Evolutionary conservation across 2,113 vertebrate species (phyloP).

Genomic region (Gasterosteus nipponicus): DNA sequence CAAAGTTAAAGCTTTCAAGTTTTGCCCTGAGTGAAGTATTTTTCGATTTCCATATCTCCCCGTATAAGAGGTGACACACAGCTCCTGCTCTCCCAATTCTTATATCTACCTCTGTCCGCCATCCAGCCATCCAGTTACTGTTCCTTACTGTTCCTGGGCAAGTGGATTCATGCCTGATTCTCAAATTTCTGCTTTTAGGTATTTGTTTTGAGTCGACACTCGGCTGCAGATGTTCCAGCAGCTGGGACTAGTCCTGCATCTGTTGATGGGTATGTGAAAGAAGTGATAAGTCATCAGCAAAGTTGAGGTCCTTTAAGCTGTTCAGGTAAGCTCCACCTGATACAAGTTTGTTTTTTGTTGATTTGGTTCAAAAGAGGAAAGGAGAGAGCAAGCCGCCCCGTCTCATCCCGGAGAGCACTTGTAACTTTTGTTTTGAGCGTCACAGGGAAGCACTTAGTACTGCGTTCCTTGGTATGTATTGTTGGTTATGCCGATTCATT

Average conservation of each 20-base stretch:
- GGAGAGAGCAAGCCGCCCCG: not conserved
- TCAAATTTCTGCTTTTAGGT: not conserved
- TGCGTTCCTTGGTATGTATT: not conserved
- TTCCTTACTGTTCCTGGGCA: not conserved
- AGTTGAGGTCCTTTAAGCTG: not conserved
- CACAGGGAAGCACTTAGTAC: not conserved
- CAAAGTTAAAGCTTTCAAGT: not conserved
- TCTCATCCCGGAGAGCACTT: not conserved
- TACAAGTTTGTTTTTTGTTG: not conserved
- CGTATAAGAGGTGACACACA: not conserved
- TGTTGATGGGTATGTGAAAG: not conserved
- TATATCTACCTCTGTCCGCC: not conserved
- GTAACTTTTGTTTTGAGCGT: not conserved
- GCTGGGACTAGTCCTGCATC: slow-evolving; percentile 1
- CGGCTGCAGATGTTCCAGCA: not conserved
- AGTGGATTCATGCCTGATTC: not conserved
- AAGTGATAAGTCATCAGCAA: not conserved
- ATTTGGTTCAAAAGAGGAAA: not conserved
- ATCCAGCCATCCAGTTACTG: not conserved
- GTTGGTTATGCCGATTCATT: not conserved
- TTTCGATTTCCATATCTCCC: not conserved
- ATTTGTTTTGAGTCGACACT: not conserved
- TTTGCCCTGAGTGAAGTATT: not conserved
- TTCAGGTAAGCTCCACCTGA: not conserved
- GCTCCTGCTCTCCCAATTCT: not conserved